These are phyloP conservation scores for Brachypodius melanocephalos DNA, from an alignment of 2,113 vertebrate genomes.

Conservation along the genomic window DNA sequence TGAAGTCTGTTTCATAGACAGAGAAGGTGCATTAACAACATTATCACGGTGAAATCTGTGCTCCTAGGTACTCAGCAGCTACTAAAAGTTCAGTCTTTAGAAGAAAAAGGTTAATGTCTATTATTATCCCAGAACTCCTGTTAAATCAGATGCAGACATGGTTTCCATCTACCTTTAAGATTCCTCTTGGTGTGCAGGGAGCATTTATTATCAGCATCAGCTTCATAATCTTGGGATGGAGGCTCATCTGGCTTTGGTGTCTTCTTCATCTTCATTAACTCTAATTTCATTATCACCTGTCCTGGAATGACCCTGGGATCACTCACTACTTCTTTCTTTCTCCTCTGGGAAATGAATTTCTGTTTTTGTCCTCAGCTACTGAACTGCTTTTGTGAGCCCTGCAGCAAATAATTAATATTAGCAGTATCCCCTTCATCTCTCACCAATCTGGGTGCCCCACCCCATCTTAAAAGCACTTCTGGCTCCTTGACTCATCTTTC, in stretches of 20 bases:
- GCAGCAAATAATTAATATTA: slow-evolving; percentile 57
- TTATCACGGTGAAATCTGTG: neutral
- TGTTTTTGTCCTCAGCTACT: slow-evolving; percentile 50
- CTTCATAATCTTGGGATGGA: slow-evolving; percentile 20
- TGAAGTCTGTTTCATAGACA: neutral
- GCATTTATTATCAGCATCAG: neutral
- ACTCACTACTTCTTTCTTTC: slow-evolving; percentile 47
- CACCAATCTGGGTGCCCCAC: neutral
- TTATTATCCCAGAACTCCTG: neutral
- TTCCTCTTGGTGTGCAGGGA: neutral
- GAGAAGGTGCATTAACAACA: neutral
- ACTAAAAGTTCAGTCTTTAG: neutral
- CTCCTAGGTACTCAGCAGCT: neutral
- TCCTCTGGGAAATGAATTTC: slow-evolving; percentile 74
- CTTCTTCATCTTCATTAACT: slow-evolving; percentile 74
- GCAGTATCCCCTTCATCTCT: slow-evolving; percentile 8
- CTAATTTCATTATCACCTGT: slow-evolving; percentile 80
- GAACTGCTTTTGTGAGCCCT: slow-evolving; percentile 39
- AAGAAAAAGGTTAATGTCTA: neutral
- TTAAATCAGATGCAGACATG: neutral
- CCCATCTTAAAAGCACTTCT: neutral
- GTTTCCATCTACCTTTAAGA: neutral
- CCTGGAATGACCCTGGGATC: slow-evolving; percentile 70
- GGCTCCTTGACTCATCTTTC: neutral
- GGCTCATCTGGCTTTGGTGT: slow-evolving; percentile 65